These are phyloP conservation scores for Brachymystax lenok DNA, from an alignment of 2,797 vertebrate species.

Conservation along the genomic window DNA sequence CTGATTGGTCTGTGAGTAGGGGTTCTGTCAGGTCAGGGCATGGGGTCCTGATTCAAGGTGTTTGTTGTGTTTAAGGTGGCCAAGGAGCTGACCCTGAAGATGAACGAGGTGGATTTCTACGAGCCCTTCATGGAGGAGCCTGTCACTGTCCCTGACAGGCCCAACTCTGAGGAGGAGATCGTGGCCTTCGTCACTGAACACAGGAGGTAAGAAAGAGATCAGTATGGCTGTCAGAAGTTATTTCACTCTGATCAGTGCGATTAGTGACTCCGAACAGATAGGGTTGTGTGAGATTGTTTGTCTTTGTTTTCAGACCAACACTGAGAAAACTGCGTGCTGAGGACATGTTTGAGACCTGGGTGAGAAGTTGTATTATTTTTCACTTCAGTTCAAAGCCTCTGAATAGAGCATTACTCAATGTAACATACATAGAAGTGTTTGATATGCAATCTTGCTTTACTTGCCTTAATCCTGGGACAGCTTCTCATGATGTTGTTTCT, in stretches of 20 bases:
- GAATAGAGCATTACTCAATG: no score
- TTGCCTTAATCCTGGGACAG: neutral
- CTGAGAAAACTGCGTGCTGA: constrained; percentile 91
- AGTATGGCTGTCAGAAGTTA: neutral
- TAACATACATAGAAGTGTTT: no score
- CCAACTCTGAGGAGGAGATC: constrained; percentile 88
- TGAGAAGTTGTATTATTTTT: constrained; percentile 69
- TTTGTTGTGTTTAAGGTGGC: constrained; percentile 80
- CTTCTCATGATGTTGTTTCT: neutral
- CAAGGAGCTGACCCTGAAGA: constrained; percentile 91
- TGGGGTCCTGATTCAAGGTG: no score
- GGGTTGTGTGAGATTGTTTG: neutral
- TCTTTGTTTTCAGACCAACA: constrained; percentile 80
- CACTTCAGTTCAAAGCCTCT: no score
- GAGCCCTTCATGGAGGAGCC: constrained; percentile 98
- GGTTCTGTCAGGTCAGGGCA: no score
- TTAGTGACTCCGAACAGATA: neutral
- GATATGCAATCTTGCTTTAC: no score
- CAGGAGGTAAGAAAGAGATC: constrained; percentile 78
- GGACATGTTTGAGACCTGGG: constrained; percentile 99
- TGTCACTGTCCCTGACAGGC: constrained; percentile 87
- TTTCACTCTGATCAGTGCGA: neutral
- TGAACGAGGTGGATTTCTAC: constrained; percentile 97
- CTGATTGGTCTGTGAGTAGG: no score
- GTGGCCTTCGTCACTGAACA: constrained; percentile 92